These are phyloP conservation scores for Dicerorhinus sumatrensis DNA, from an alignment of 2,113 vertebrate genomes.

Conservation along the genomic window DNA sequence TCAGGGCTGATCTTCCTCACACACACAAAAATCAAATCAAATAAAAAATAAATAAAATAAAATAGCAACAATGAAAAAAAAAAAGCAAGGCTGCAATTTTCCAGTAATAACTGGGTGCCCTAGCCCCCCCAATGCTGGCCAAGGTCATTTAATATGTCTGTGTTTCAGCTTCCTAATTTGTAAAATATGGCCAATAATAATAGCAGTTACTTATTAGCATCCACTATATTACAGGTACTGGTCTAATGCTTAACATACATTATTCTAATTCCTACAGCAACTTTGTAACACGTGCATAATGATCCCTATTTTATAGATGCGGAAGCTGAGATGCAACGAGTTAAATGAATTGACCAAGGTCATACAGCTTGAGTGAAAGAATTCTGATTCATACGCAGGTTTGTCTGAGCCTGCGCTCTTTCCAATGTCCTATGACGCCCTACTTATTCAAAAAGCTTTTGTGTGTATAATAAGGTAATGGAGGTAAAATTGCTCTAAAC, in stretches of 20 bases:
- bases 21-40: too few species aligned
- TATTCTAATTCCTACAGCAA: slow-evolving; percentile 16
- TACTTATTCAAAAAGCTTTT: slow-evolving; percentile 38
- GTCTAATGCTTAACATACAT: neutral
- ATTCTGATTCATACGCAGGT: neutral
- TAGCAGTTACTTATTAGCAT: neutral
- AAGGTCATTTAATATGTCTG: neutral
- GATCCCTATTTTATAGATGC: neutral
- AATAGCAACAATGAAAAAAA: too few species aligned
- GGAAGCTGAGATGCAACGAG: neutral
- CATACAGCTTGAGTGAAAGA: neutral
- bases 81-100: slow-evolving; percentile 16
- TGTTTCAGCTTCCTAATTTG: slow-evolving; percentile 32
- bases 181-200: slow-evolving; percentile 21
- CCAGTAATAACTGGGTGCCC: neutral
- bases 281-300: neutral
- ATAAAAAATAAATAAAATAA: too few species aligned
- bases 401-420: slow-evolving; percentile 29
- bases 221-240: neutral
- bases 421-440: neutral
- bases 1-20: too few species aligned
- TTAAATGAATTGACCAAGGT: neutral
- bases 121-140: neutral
- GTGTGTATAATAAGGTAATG: neutral
- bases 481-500: slow-evolving; percentile 44